Evolutionary conservation across 2,797 vertebrate species (phyloP).

Genomic region (Ceryle rudis): DNA sequence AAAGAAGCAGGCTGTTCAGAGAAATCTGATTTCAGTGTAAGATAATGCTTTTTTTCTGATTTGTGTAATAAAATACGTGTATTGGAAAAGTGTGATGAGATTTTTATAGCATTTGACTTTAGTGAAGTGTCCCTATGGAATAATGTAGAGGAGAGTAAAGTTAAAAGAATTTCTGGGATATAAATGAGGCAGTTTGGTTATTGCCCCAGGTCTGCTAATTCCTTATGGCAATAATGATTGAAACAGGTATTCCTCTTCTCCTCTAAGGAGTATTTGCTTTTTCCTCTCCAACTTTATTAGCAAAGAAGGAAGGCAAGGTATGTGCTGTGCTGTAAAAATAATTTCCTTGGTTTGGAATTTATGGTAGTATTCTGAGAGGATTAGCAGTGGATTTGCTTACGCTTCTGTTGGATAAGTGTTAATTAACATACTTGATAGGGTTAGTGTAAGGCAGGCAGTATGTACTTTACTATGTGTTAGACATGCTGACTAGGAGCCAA

Average conservation of each 20-base stretch:
- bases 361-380: not conserved
- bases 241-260: not conserved
- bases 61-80: not conserved
- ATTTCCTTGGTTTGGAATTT: not conserved
- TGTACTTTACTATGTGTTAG: not conserved
- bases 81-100: not conserved
- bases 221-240: not conserved
- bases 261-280: not conserved
- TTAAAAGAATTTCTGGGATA: not conserved
- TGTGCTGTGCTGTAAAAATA: not conserved
- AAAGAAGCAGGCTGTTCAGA: not conserved
- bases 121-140: not conserved
- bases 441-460: not conserved
- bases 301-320: not conserved
- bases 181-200: not conserved
- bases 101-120: not conserved
- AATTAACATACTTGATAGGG: not conserved
- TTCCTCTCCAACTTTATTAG: not conserved
- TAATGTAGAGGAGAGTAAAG: not conserved
- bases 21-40: not conserved
- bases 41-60: not conserved
- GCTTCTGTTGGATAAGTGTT: not conserved
- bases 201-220: not conserved
- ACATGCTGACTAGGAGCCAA: not conserved
- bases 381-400: conserved; percentile 15